Evolutionary conservation across 1,140 invertebrate species (phyloP), one percentile per base, ranked within the genome.

Genomic region (Eriocheir sinensis): DNA sequence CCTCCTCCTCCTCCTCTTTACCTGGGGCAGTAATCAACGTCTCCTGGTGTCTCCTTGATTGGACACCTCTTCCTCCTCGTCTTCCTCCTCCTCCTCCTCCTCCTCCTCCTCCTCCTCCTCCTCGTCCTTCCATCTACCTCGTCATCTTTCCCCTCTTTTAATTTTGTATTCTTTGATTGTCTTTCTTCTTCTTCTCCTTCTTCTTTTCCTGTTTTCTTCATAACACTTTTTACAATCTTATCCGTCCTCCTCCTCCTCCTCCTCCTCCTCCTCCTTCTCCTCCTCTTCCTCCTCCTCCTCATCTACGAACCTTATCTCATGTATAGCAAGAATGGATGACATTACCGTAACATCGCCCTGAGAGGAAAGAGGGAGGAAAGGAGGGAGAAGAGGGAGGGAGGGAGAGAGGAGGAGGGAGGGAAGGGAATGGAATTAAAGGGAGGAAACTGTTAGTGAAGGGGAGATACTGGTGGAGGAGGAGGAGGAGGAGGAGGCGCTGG

Each of bases 1-100:
- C 80, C 80, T 81, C 80, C 80, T 81, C 80, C 80, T 81, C 80
- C 80, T 81, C 80, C 80, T 81, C 3, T n/a, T 9, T 3, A 21
- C 12, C n/a, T 9, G 9, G 30, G 12, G 80, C 34, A 32, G 34
- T 81, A 32, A 32, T 81, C 34, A 30, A 3, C 80, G 17, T n/a
- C 34, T 36, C 80, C 34, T n/a, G n/a, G n/a, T 81, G 80, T 81
- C n/a, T 36, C 12, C 80, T 30, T 81, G n/a, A 32, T 32, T 81
- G 30, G 80, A n/a, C 80, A 12, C n/a, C 80, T 81, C 80, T n/a
- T 32, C 80, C n/a, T 32, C 80, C 34, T 36, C 80, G 9, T 36
- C 34, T n/a, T 81, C 30, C 34, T 36, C 34, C 12, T 81, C 80
- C 34, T 36, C 27, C 6, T 27, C 79, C 6, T 81, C 34, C 30